These are phyloP conservation scores for Phalacrocorax aristotelis DNA, from an alignment of 2,113 vertebrate genomes.

Conservation along the genomic window DNA sequence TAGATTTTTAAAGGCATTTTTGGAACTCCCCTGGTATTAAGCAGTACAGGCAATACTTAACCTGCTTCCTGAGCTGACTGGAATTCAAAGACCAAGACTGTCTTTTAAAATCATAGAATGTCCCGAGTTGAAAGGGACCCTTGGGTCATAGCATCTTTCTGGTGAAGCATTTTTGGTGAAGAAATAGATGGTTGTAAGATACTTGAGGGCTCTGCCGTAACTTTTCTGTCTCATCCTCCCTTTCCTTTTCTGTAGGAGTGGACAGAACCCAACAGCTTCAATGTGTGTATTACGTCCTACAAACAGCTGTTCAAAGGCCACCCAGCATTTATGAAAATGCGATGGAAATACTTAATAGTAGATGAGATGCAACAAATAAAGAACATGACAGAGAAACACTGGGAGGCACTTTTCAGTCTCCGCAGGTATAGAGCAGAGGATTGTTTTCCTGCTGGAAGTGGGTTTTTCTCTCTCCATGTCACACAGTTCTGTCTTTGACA, in stretches of 20 bases:
- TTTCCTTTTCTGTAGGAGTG: constrained; percentile 75
- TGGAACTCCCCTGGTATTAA: neutral
- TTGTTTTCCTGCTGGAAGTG: neutral
- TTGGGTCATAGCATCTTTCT: neutral
- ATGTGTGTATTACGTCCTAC: constrained; percentile 90
- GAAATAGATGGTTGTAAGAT: neutral
- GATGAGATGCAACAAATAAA: constrained; percentile 91
- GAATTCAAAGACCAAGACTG: neutral
- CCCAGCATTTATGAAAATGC: constrained; percentile 81
- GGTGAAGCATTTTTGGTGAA: neutral
- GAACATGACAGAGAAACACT: constrained; percentile 90
- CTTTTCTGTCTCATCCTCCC: neutral
- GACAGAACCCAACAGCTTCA: constrained; percentile 86
- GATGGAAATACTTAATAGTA: constrained; percentile 88
- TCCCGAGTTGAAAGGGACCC: too few species aligned
- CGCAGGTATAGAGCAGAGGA: constrained; percentile 75
- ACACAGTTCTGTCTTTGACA: neutral
- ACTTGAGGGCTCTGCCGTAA: neutral
- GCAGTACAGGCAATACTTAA: neutral
- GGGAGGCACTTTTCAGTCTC: constrained; percentile 86
- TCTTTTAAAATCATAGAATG: neutral
- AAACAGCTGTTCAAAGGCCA: constrained; percentile 90
- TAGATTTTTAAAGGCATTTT: neutral
- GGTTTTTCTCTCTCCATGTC: neutral
- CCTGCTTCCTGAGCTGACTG: neutral